A percentile compares a stretch with the other conserved stretches of the same genome.
Evolutionary conservation across 2,113 vertebrate species (phyloP).

Genomic region (Nothoprocta pentlandii): DNA sequence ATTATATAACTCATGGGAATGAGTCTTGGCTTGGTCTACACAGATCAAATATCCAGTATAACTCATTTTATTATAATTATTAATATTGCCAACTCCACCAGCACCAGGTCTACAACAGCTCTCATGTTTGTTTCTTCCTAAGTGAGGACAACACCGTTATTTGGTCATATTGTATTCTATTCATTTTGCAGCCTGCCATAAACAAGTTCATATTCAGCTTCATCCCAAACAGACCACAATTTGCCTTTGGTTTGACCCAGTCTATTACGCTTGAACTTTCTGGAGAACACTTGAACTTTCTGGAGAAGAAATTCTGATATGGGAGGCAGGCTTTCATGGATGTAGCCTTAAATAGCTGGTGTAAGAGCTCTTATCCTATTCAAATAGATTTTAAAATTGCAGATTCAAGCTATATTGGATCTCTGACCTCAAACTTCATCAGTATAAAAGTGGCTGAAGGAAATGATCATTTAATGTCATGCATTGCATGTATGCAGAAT

Average conservation of each 20-base stretch:
- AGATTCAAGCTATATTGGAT: not conserved
- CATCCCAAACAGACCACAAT: not conserved
- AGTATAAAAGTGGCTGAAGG: not conserved
- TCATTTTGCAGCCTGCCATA: conserved; percentile 17
- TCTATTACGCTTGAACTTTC: conserved; percentile 39
- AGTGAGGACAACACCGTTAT: not conserved
- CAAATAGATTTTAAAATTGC: not conserved
- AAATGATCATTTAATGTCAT: not conserved
- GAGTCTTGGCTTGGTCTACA: not conserved
- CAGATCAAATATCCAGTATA: not conserved
- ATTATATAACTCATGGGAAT: not conserved
- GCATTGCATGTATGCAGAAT: not conserved
- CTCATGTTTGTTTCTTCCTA: not conserved
- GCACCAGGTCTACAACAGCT: not conserved
- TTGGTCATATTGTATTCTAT: conserved; percentile 16
- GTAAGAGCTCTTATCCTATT: not conserved
- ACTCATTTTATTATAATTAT: not conserved
- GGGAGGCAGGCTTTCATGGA: not conserved
- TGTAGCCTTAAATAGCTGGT: conserved; percentile 15
- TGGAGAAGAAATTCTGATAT: conserved; percentile 52
- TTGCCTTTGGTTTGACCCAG: conserved; percentile 39
- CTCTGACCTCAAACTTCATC: not conserved
- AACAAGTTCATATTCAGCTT: conserved; percentile 26
- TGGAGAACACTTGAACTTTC: conserved; percentile 42
- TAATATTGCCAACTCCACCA: not conserved